Base-by-base conservation (phyloP, 2,113 vertebrate species). In the Oriolus oriolus region DNA sequence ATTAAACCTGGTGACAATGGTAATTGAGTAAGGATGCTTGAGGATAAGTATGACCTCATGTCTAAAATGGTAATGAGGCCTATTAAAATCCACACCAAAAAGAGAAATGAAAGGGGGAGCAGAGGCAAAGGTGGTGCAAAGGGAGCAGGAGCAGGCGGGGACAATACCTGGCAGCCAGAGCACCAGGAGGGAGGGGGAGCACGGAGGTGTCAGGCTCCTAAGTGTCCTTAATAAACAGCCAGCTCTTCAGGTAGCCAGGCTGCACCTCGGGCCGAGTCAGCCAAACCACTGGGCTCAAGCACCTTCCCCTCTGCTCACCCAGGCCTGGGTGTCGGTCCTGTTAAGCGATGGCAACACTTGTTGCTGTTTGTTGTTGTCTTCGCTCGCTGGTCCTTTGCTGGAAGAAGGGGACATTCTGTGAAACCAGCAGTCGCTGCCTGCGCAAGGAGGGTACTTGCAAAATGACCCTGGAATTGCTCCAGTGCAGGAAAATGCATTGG, bases 1-100 rank as follows among this genome's bases (percentile, higher is more conserved):
- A 97, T 96, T 96, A 95, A 96, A 94, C 76, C 26, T 2, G 2
- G 92, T 95, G 95, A 90, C 96, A 94, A 94, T 97, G 84, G 92
- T 94, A 95, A 94, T 75, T 96, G 96, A 90, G 92, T 79, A 94
- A 88, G 86, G 93, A 89, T 97, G 90, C 95, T 94, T 92, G 93
- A 93, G 90, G 88, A 81, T 71, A 96, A 93, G 83, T 90, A 96
- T 97, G 96, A 97, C 96, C 95, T 97, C 96, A 97, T 94, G 96
- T 96, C 95, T 97, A 92, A 96, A 95, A 96, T 96, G 96, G 90
- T 95, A 97, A 96, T 96, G 96, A 96, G 86, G 76, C 79, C 61
- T 89, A 94, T 95, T 96, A 92, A 94, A 93, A 92, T 77, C 92
- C 71, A 45, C 79, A 84, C 71, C 54, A 64, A 88, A 89, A 94